A percentile compares a stretch with the other conserved stretches of the same genome.
Conservation (phyloP, 2,888 invertebrate genomes). For the Orthosia cruda region DNA sequence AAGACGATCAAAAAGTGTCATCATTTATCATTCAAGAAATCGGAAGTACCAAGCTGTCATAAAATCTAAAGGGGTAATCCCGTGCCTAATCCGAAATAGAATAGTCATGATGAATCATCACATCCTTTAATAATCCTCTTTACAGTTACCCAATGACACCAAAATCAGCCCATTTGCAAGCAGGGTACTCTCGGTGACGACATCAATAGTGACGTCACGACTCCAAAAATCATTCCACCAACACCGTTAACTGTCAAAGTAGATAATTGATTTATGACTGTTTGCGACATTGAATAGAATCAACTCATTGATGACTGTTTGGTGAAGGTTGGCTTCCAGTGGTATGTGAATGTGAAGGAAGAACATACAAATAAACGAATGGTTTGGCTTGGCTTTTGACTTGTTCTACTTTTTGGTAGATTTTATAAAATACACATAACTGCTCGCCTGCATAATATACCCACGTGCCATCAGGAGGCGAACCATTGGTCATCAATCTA, state of each 20-base stretch:
- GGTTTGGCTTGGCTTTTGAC: too few species aligned
- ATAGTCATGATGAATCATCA: conserved; percentile 45
- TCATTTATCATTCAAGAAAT: conserved; percentile 7
- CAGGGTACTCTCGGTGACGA: conserved; percentile 50
- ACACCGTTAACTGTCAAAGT: conserved; percentile 66
- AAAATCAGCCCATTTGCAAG: conserved; percentile 52
- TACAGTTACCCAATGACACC: conserved; percentile 42
- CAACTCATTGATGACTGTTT: conserved; percentile 51
- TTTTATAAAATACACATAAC: neutral
- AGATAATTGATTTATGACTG: conserved; percentile 66
- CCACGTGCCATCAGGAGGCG: too few species aligned
- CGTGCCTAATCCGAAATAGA: conserved; percentile 3
- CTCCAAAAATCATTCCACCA: conserved; percentile 60
- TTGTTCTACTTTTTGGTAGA: neutral
- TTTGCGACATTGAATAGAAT: conserved; percentile 63
- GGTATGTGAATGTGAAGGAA: neutral
- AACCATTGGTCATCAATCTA: too few species aligned
- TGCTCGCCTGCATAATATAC: neutral
- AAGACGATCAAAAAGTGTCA: neutral
- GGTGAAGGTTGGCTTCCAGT: conserved; percentile 45
- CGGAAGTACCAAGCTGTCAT: conserved; percentile 35
- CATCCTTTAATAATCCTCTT: conserved; percentile 30
- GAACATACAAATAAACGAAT: neutral
- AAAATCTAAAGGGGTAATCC: conserved; percentile 24
- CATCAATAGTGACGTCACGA: conserved; percentile 43